Base-by-base conservation (phyloP, 2,888 invertebrate genomes). In the Agrilus mali region DNA sequence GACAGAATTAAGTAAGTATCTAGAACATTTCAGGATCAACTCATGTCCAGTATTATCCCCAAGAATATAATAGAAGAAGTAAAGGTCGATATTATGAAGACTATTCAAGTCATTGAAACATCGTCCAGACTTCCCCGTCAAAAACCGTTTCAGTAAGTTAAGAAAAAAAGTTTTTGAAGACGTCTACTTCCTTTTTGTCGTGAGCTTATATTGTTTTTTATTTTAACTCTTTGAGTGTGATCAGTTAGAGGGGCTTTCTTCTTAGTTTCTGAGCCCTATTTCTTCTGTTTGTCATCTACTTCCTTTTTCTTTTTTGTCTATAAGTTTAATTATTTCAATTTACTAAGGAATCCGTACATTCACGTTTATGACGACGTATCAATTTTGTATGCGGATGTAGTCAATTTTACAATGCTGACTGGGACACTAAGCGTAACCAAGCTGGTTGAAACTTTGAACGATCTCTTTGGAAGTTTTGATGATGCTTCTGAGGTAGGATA, bases 371-470 rank as follows among this genome's bases (percentile, higher is more conserved):
- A 85, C 13, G 83, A 92, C 59, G 93, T 94, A 2, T 85, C 88
- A 53, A 87, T 94, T 50, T 67, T 94, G 31, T 94, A 89, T 59
- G 93, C 94, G 0, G 94, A 94, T 63, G 89, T 94, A 37, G 93
- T 93, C 0, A 92, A 93, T 66, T 94, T 90, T 59, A 93, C 93
- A 0, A 80, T 82, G 54, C 75, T 90, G 66, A 92, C 94, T 0
- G 85, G 85, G 0, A 82, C 83, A 1, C 65, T 94, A 42, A 80
- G 83, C 1, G 86, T 89, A 0, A 77, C 81, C 59, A 80, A 84
- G 49, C 75, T 94, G 53, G 86, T 94, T 3, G 87, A 87, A 60
- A 83, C 89, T 1, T 68, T 94, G 13, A 92, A 94, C 57, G 90
- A 93, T 61, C 71, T 94, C 0, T 94, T 93, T 63, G 89, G 90